These are phyloP conservation scores for Sturmia bella DNA, from an alignment of 2,888 invertebrate genomes.

Conservation along the genomic window DNA sequence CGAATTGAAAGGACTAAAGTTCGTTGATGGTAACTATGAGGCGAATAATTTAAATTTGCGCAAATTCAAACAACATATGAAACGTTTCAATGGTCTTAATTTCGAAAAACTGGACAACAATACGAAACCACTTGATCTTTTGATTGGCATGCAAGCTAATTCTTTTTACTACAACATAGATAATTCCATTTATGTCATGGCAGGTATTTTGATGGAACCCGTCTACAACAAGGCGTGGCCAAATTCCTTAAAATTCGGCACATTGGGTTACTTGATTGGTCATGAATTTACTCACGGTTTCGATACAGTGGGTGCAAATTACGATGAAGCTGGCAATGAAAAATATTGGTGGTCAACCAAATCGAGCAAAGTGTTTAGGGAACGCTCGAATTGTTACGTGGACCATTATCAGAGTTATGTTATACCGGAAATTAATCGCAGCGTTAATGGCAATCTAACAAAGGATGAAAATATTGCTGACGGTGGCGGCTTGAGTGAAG, in stretches of 20 bases:
- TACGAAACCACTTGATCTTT: constrained; percentile 75
- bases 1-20: constrained; percentile 72
- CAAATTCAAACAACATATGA: constrained; percentile 71
- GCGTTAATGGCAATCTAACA: constrained; percentile 76
- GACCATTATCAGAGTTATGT: constrained; percentile 75
- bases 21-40: constrained; percentile 73
- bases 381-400: constrained; percentile 76
- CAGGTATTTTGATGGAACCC: constrained; percentile 77
- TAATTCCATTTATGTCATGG: constrained; percentile 79
- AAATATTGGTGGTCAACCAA: constrained; percentile 78
- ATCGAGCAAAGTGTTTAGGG: constrained; percentile 73
- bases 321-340: constrained; percentile 71
- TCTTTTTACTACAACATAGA: constrained; percentile 78
- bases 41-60: constrained; percentile 73
- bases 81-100: constrained; percentile 74
- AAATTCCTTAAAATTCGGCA: constrained; percentile 77
- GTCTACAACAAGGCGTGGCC: constrained; percentile 77
- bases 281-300: constrained; percentile 80
- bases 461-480: constrained; percentile 80
- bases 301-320: constrained; percentile 75
- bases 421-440: constrained; percentile 78
- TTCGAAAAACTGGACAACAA: constrained; percentile 69
- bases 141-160: constrained; percentile 77
- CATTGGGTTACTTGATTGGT: constrained; percentile 78
- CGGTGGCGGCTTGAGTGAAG: constrained; percentile 76